Percentiles rank a stretch among this genome's conserved stretches.
Conservation (phyloP, 2,888 invertebrate genomes). For the Nycteola revayana region DNA sequence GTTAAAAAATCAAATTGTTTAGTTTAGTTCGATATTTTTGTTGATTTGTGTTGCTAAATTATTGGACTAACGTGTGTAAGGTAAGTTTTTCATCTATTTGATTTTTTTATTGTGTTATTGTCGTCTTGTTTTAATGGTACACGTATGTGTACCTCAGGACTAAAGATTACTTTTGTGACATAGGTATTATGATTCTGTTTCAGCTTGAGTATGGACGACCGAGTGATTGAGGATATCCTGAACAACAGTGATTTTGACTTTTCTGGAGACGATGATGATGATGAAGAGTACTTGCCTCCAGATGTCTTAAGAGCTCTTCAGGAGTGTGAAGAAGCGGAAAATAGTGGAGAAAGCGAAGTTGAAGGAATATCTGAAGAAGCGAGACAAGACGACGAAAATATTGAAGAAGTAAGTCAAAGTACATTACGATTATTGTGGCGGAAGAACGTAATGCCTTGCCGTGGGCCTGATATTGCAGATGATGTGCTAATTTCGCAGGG, state of each 20-base stretch:
- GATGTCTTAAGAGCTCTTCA: conserved; percentile 9
- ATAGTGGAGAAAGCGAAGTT: conserved; percentile 3
- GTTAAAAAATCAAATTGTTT: no score
- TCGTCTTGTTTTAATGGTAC: conserved; percentile 6
- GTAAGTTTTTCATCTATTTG: no score
- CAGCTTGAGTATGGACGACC: conserved; percentile 9
- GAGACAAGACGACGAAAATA: conserved; percentile 7
- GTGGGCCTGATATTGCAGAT: no score
- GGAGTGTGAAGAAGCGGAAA: conserved; percentile 2
- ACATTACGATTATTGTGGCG: conserved; percentile 16
- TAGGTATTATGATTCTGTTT: no score
- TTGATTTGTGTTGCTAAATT: no score
- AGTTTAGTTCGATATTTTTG: no score
- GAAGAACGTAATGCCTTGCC: conserved; percentile 15
- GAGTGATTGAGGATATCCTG: conserved; percentile 7
- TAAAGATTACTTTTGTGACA: conserved; percentile 4
- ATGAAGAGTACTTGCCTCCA: conserved; percentile 19
- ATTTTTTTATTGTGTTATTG: conserved; percentile 5
- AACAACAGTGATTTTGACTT: conserved; percentile 11
- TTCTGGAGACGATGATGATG: conserved; percentile 19
- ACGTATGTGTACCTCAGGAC: conserved; percentile 7
- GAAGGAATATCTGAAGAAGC: conserved; percentile 12
- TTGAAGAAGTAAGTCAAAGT: conserved; percentile 6
- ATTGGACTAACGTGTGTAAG: no score
- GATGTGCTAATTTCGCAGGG: conserved; percentile 14